A percentile compares a stretch with the other conserved stretches of the same genome.
These are phyloP conservation scores for Thalassarche chlororhynchos DNA, from an alignment of 2,113 vertebrate genomes.

Conservation along the genomic window DNA sequence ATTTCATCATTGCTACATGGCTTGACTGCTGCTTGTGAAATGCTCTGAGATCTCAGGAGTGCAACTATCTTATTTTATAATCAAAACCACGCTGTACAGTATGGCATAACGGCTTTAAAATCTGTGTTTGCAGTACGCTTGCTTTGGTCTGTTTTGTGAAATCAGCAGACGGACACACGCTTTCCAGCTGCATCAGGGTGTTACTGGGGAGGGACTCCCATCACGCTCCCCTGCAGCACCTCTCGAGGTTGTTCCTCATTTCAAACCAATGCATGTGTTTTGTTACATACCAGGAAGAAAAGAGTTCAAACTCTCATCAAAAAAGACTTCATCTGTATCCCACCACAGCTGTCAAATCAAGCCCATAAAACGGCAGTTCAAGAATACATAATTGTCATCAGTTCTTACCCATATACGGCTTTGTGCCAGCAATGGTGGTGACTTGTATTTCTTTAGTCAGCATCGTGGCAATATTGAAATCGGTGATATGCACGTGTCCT, in stretches of 20 bases:
- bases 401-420: conserved; percentile 94
- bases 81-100: neutral
- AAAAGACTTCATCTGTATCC: neutral
- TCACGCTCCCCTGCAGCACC: neutral
- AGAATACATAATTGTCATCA: fast-evolving
- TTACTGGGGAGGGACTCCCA: too few species aligned
- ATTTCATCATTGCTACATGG: neutral
- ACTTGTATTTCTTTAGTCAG: conserved; percentile 86
- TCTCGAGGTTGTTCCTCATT: neutral
- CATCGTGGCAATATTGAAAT: conserved; percentile 94
- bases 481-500: conserved; percentile 95
- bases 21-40: neutral
- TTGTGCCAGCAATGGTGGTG: conserved; percentile 93
- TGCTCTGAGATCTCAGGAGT: neutral
- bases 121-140: too few species aligned
- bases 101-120: neutral
- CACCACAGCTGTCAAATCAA: neutral
- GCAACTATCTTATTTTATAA: neutral
- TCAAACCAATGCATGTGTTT: fast-evolving
- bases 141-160: neutral
- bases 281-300: neutral
- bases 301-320: neutral
- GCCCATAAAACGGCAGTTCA: neutral
- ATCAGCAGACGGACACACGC: fast-evolving
- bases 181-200: neutral